Conservation (phyloP, 2,797 vertebrate genomes). For the Eleutherodactylus coqui region DNA sequence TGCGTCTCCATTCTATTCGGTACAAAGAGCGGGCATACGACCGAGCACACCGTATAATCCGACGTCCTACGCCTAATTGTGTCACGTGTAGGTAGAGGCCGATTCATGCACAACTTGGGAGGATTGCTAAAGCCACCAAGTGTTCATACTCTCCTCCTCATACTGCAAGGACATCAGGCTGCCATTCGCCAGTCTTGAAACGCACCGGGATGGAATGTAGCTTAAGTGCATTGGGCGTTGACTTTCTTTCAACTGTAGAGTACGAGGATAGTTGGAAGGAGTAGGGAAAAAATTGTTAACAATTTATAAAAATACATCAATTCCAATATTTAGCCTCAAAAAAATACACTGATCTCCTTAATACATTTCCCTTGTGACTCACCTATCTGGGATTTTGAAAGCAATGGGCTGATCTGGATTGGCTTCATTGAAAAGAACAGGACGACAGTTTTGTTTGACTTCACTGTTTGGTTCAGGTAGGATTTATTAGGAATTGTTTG, state of each 20-base stretch:
- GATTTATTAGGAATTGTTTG: constrained; percentile 24
- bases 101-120: constrained; percentile 53
- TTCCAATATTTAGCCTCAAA: constrained; percentile 33
- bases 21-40: constrained; percentile 24
- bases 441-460: constrained; percentile 18
- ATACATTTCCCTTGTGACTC: constrained; percentile 20
- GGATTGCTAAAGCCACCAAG: constrained; percentile 31
- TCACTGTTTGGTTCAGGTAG: constrained; percentile 15
- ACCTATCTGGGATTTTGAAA: constrained; percentile 38
- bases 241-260: constrained; percentile 15
- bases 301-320: constrained; percentile 22
- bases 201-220: constrained; percentile 35
- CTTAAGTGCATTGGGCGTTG: constrained; percentile 18
- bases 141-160: constrained; percentile 33
- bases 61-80: not conserved
- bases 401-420: constrained; percentile 15
- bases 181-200: constrained; percentile 45
- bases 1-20: not conserved
- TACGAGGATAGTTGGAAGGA: constrained; percentile 16
- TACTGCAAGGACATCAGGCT: constrained; percentile 27
- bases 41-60: not conserved
- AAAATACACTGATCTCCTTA: constrained; percentile 22
- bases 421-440: constrained; percentile 51
- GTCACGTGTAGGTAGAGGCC: not conserved
- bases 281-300: constrained; percentile 48